These are phyloP conservation scores for Ammospiza caudacuta DNA, from an alignment of 2,113 vertebrate species.

Conservation along the genomic window DNA sequence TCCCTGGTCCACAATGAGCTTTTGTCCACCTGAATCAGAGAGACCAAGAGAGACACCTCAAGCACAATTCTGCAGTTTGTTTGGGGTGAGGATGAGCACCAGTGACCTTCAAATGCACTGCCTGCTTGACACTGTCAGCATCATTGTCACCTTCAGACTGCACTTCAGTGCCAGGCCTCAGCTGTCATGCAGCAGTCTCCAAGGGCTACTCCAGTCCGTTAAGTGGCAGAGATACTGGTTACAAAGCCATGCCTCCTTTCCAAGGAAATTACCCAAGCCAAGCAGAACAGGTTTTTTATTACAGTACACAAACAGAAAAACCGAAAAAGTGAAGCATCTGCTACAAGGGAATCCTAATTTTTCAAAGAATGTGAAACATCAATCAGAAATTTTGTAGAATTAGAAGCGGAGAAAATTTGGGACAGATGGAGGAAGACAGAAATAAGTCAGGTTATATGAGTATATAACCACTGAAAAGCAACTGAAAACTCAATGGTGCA, in stretches of 20 bases:
- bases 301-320: not conserved
- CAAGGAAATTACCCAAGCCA: not conserved
- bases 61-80: not conserved
- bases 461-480: not conserved
- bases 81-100: not conserved
- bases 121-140: not conserved
- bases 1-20: not conserved
- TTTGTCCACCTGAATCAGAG: not conserved
- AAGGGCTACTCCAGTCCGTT: not conserved
- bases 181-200: not conserved
- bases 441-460: not conserved
- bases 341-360: not conserved
- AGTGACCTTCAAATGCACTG: conserved; percentile 22
- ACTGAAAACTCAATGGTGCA: not conserved
- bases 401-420: not conserved
- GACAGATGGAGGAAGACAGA: not conserved
- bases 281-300: not conserved
- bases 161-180: not conserved
- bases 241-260: not conserved
- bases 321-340: not conserved
- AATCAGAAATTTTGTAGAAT: not conserved
- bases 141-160: not conserved
- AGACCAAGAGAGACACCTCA: not conserved
- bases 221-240: not conserved
- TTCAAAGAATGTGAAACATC: not conserved